phyloP scores from a whole-genome alignment of 2,797 vertebrate species.

The Aselliscus stoliczkanus region DNA sequence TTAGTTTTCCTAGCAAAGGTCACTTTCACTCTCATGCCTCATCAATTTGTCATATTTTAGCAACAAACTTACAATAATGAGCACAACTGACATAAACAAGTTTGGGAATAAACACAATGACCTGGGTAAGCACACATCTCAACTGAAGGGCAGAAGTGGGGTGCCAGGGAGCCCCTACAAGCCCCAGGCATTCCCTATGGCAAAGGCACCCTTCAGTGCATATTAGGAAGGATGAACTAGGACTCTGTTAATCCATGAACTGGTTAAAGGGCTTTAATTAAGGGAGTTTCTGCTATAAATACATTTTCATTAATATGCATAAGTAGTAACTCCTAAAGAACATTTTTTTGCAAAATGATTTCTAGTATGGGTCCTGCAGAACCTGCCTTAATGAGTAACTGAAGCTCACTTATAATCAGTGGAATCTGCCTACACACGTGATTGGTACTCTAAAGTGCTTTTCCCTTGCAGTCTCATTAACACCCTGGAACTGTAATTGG shows the following conservation, averaged over 20 bases:
- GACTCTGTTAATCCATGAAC: neutral
- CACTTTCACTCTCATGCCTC: neutral
- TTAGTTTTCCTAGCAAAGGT: constrained; percentile 3
- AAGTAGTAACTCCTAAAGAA: neutral
- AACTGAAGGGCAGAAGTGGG: neutral
- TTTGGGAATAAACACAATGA: neutral
- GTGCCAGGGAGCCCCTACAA: neutral
- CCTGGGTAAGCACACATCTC: neutral
- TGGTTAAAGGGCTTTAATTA: neutral
- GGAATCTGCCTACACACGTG: neutral
- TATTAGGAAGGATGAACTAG: neutral
- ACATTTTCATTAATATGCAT: neutral
- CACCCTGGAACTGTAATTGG: neutral
- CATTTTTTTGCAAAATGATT: constrained; percentile 8
- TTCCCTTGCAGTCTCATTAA: neutral
- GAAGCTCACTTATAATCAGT: neutral
- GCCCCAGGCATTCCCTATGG: neutral
- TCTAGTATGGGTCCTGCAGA: neutral
- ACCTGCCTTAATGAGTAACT: constrained; percentile 25
- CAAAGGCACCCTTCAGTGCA: neutral
- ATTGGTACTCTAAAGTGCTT: constrained; percentile 4
- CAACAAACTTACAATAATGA: neutral
- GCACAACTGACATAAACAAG: neutral
- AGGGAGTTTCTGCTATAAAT: neutral
- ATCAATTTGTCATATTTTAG: neutral